A percentile compares a stretch with the other conserved stretches of the same genome.
Conservation (phyloP, 2,888 invertebrate species). For the Epicampocera succincta region DNA sequence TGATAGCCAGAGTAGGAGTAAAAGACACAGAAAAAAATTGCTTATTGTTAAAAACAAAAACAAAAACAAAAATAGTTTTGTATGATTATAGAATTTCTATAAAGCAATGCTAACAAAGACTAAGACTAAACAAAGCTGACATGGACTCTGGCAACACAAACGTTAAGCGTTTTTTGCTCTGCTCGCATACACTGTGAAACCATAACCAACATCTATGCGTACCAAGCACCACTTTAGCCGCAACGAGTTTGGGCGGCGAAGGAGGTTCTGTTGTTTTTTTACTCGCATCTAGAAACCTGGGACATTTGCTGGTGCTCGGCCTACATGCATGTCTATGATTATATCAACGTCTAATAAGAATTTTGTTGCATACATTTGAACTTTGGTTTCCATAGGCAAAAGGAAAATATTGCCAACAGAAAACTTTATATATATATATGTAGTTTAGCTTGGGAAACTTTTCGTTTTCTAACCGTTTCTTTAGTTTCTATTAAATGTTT, state of each 20-base stretch:
- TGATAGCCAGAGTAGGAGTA: slow-evolving; percentile 54
- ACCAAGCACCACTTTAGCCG: slow-evolving; percentile 61
- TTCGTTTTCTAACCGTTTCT: slow-evolving; percentile 48
- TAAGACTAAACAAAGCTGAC: slow-evolving; percentile 21
- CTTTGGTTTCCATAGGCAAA: slow-evolving; percentile 32
- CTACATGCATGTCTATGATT: slow-evolving; percentile 60
- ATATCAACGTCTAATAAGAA: slow-evolving; percentile 68
- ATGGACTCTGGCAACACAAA: background rate
- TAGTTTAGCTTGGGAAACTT: slow-evolving; percentile 58
- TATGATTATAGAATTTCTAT: slow-evolving; percentile 60
- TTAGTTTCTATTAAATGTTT: slow-evolving; percentile 31
- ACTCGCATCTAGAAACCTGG: too few relatives aligned
- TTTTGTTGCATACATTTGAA: slow-evolving; percentile 50
- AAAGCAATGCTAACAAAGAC: slow-evolving; percentile 12
- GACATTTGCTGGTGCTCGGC: slow-evolving; percentile 11
- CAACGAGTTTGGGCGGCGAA: slow-evolving; percentile 3
- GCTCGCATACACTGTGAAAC: background rate
- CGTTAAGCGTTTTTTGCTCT: slow-evolving; percentile 9
- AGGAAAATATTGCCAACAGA: background rate
- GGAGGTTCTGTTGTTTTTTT: too few relatives aligned
- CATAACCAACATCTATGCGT: slow-evolving; percentile 55
- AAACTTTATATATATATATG: background rate
- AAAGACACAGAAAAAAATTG: slow-evolving; percentile 12
- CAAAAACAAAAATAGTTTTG: slow-evolving; percentile 19
- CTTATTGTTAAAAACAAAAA: slow-evolving; percentile 34